Evolutionary conservation across 2,113 vertebrate genomes (phyloP).

Genomic region (Notechis scutatus): DNA sequence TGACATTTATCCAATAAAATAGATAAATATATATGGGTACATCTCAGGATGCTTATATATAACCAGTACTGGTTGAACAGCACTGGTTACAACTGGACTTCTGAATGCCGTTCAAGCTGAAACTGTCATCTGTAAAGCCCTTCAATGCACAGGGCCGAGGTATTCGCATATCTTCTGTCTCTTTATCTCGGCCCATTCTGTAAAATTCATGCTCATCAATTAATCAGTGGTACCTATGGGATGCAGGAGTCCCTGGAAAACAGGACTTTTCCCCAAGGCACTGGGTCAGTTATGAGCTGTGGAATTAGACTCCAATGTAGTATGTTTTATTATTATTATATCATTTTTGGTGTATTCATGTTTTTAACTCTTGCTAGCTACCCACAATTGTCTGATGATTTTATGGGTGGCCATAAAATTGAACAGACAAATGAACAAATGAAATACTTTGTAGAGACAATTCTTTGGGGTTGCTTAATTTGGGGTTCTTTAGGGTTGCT

Average conservation of each 20-base stretch:
- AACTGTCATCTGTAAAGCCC: neutral
- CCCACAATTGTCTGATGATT: neutral
- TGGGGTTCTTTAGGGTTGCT: neutral
- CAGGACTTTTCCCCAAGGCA: neutral
- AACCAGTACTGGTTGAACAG: neutral
- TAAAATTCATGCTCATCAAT: neutral
- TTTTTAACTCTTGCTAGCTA: neutral
- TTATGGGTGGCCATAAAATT: neutral
- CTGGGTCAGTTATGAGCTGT: neutral
- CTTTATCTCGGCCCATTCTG: neutral
- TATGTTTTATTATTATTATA: neutral
- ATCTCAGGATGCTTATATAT: neutral
- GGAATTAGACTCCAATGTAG: neutral
- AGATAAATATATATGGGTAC: neutral
- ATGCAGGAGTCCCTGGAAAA: neutral
- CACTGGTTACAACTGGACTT: neutral
- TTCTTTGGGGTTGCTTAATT: neutral
- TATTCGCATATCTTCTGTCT: neutral
- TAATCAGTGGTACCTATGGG: neutral
- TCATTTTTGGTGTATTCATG: neutral
- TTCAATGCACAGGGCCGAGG: neutral
- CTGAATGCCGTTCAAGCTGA: neutral
- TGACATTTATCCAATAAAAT: neutral
- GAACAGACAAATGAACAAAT: neutral
- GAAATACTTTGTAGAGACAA: neutral